Evolutionary conservation across 2,113 vertebrate genomes (phyloP), one percentile per base, ranked within the genome.

Genomic region (Anolis sagrei): DNA sequence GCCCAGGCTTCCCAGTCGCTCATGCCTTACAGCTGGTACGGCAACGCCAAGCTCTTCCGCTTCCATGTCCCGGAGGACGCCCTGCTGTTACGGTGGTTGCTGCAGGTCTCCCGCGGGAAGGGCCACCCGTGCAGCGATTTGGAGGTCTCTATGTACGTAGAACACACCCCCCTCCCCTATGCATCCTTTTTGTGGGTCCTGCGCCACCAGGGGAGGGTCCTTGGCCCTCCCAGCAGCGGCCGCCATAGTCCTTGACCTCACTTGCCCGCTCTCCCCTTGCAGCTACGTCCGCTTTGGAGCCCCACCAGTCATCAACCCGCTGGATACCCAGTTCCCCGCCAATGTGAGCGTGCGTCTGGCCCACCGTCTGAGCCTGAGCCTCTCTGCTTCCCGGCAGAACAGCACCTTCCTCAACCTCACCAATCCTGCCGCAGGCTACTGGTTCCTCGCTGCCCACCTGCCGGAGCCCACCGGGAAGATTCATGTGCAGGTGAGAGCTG

Each of bases 401-500:
- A 91, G 96, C n/a, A 92, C 95, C 7, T 95, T 96, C 0, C 87
- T 99, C 48, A 99, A 98, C 23, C 27, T 99, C 87, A 96, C 97
- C 54, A 93, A 94, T 73, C 99, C 99, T 0, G 96, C 97, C 0
- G 93, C 98, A 0, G 99, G 99, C 0, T 97, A 97, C 87, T 99
- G 99, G 99, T 99, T 97, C 76, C 84, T 99, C 0, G 98, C 95
- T 0, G 98, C 98, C 27, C 98, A 99, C 86, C 95, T 99, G 81
- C 98, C 99, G 0, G 94, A 97, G 81, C 96, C 98, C 4, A 96
- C 97, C 0, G 97, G 98, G 23, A 98, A 97, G 93, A 99, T 99
- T 9, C 96, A 98, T 89, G 96, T 99, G 82, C 98, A 99, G 98
- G 98, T 99, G 85, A 93, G 95, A 32, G 1, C 39, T 5, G 39